Conservation (phyloP, 2,113 vertebrate species). For the Delphinapterus leucas region DNA sequence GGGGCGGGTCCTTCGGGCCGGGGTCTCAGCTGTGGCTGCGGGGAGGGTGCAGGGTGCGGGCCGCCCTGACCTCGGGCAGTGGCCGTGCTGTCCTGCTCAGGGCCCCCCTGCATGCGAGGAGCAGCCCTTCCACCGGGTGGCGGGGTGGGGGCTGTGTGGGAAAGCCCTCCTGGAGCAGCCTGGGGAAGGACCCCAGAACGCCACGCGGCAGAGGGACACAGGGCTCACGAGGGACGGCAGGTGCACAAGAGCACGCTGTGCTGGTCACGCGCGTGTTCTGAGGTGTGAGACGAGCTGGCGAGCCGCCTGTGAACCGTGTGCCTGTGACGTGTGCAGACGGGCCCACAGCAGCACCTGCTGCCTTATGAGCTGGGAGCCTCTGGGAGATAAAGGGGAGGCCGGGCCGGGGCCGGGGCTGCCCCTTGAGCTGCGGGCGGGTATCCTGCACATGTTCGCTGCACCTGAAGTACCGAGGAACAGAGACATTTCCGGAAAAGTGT, state of each 20-base stretch:
- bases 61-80: background rate
- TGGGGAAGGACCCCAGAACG: background rate
- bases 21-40: background rate
- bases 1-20: too few species aligned
- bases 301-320: background rate
- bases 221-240: fast-evolving
- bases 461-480: background rate
- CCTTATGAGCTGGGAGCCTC: background rate
- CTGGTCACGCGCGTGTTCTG: fast-evolving
- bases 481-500: background rate
- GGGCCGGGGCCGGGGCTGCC: background rate
- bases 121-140: too few species aligned
- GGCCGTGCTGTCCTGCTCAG: background rate
- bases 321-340: background rate
- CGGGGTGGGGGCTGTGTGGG: background rate
- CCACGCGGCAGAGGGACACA: background rate
- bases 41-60: background rate
- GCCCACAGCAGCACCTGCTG: too few species aligned
- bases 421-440: background rate
- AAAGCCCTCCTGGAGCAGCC: background rate
- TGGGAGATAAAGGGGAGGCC: background rate
- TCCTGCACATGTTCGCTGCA: background rate
- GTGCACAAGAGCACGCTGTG: fast-evolving
- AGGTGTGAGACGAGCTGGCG: background rate
- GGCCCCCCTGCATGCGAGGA: background rate